Conservation (phyloP, 2,888 invertebrate species). For the Thyatira batis region DNA sequence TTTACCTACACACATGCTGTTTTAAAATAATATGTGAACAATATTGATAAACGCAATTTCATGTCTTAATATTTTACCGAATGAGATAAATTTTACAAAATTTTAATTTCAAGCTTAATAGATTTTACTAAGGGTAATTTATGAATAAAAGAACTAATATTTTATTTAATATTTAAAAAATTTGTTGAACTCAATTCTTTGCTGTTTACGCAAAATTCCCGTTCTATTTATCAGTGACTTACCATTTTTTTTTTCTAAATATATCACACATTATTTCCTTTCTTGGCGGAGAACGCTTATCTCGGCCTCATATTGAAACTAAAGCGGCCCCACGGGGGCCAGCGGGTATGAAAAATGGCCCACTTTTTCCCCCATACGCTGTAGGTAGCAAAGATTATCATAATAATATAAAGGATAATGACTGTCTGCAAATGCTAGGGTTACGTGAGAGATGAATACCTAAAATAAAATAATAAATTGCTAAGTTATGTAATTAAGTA, state of each 20-base stretch:
- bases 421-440: conserved; percentile 12
- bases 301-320: conserved; percentile 64
- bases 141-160: too few relatives aligned
- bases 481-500: too few relatives aligned
- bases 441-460: conserved; percentile 8
- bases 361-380: conserved; percentile 36
- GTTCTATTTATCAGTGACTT: neutral
- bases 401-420: conserved; percentile 26
- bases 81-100: too few relatives aligned
- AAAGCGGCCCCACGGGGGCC: conserved; percentile 55
- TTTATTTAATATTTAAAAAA: too few relatives aligned
- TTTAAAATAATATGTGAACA: too few relatives aligned
- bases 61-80: too few relatives aligned
- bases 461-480: conserved; percentile 2
- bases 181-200: too few relatives aligned
- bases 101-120: too few relatives aligned
- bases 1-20: neutral
- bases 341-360: conserved; percentile 57
- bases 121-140: too few relatives aligned
- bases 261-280: conserved; percentile 15
- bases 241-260: conserved; percentile 5
- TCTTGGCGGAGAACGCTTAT: conserved; percentile 39
- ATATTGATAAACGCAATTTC: too few relatives aligned
- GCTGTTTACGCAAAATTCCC: too few relatives aligned
- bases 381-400: conserved; percentile 49